These are phyloP conservation scores for Sebastes baramenuke DNA, from an alignment of 2,797 vertebrate genomes.

Conservation along the genomic window DNA sequence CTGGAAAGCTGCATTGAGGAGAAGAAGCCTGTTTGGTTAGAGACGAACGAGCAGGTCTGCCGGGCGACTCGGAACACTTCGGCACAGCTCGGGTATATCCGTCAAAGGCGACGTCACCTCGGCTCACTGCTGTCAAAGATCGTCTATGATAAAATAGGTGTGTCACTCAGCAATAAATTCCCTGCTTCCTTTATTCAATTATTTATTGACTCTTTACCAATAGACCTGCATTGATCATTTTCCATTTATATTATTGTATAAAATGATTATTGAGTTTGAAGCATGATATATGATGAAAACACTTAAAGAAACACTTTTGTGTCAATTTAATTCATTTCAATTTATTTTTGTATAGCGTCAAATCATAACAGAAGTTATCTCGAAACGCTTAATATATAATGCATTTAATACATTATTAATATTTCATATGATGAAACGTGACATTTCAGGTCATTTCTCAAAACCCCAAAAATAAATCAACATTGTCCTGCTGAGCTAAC, in stretches of 20 bases:
- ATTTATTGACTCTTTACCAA: not conserved
- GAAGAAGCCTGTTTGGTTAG: conserved; percentile 50
- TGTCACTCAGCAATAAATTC: not conserved
- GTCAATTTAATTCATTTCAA: too few species aligned
- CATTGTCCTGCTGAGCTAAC: not conserved
- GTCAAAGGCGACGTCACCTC: conserved; percentile 39
- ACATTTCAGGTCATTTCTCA: not conserved
- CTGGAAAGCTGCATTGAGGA: conserved; percentile 48
- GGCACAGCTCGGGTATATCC: conserved; percentile 64
- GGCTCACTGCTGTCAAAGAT: conserved; percentile 33
- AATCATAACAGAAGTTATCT: too few species aligned
- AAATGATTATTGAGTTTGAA: not conserved
- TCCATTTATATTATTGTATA: not conserved
- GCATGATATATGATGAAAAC: not conserved
- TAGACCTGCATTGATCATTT: not conserved
- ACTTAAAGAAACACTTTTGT: not conserved
- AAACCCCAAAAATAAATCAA: not conserved
- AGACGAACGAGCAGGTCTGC: conserved; percentile 39
- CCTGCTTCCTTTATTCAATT: not conserved
- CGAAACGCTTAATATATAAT: not conserved
- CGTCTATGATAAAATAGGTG: rapidly evolving
- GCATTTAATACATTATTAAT: conserved; percentile 27
- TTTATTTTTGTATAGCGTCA: too few species aligned
- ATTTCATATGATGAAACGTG: not conserved
- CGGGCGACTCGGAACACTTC: conserved; percentile 48